Base-by-base conservation (phyloP, 2,113 vertebrate genomes). In the Callipepla californica region DNA sequence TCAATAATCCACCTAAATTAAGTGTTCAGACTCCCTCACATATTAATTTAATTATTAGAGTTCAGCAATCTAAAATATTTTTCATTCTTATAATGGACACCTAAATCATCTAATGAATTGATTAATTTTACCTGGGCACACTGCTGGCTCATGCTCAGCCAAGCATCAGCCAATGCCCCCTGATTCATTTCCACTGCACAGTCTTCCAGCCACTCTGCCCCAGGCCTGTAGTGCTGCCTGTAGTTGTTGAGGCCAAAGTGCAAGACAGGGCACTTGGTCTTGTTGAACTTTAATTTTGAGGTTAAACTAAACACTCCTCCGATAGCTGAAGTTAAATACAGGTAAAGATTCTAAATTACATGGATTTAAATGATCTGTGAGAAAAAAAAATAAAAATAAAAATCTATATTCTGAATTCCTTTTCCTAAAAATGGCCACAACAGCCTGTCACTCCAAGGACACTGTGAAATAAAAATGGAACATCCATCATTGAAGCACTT, bases 381-480 rank as follows among this genome's bases (percentile, higher is more conserved):
- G 28, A 22, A 30, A 11, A 13, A 47, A 10, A 20, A 47, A 47
- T 9, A 47, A 47, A 2, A 51, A 51, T 14, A 50, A 28, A n/a
- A 1, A 20, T 32, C 9, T 34, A 0, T 61, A 11, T 2, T 80
- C 22, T 93, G 50, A 57, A 2, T 5, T 0, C 0, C 5, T 62
- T 30, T 58, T 45, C 15, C 17, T 45, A 38, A 87, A 53, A 92
- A 63, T 12, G 2, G 0, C 3, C 61, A 9, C n/a, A 45, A 26
- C 32, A 90, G 4, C 7, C 3, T 47, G 40, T 61, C 3, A 10
- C 5, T 72, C 50, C 38, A 84, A 38, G 21, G 9, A 7, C 38
- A 50, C 13, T 38, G 47, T 32, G 58, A 76, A 42, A 14, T 40
- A 57, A 45, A 79, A 84, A 89, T 14, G 3, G 5, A 38, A 5